A percentile compares a stretch with the other conserved stretches of the same genome.
Conservation (phyloP, 2,888 invertebrate species). For the Caenorhabditis sp. region DNA sequence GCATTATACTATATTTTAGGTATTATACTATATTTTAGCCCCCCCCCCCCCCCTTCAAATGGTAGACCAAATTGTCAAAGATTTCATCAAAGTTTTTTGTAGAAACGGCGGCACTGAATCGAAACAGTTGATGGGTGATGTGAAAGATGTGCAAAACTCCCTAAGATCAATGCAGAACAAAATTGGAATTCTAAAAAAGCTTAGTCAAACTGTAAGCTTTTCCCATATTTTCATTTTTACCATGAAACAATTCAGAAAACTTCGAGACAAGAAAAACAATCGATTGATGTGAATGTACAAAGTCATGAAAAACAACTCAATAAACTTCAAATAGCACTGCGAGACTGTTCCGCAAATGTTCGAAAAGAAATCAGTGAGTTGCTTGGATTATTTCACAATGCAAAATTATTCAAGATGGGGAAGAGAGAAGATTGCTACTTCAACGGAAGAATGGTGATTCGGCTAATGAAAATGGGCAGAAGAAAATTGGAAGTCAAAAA, state of each 20-base stretch:
- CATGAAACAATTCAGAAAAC: constrained; percentile 7
- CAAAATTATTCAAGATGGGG: constrained; percentile 14
- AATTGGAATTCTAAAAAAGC: constrained; percentile 8
- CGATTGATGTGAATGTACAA: constrained; percentile 12
- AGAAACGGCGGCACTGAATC: constrained; percentile 12
- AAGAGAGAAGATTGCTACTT: constrained; percentile 20
- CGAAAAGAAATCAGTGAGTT: constrained; percentile 25
- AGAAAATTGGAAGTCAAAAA: constrained; percentile 14
- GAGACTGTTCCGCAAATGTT: constrained; percentile 21
- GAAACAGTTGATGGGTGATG: constrained; percentile 18
- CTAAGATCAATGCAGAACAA: constrained; percentile 26
- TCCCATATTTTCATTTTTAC: not conserved
- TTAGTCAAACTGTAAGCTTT: not conserved
- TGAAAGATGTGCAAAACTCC: constrained; percentile 28
- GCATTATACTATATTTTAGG: no score
- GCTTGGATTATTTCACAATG: not conserved
- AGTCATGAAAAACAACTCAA: constrained; percentile 38
- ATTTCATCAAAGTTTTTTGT: no score
- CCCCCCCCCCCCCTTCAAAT: no score
- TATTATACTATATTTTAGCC: no score
- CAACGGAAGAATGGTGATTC: constrained; percentile 7
- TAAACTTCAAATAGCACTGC: constrained; percentile 22
- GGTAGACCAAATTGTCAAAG: no score
- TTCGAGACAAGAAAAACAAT: constrained; percentile 15
- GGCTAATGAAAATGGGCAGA: constrained; percentile 9